These are phyloP conservation scores for Triplophysa bombifrons DNA, from an alignment of 2,797 vertebrate genomes.

Conservation along the genomic window DNA sequence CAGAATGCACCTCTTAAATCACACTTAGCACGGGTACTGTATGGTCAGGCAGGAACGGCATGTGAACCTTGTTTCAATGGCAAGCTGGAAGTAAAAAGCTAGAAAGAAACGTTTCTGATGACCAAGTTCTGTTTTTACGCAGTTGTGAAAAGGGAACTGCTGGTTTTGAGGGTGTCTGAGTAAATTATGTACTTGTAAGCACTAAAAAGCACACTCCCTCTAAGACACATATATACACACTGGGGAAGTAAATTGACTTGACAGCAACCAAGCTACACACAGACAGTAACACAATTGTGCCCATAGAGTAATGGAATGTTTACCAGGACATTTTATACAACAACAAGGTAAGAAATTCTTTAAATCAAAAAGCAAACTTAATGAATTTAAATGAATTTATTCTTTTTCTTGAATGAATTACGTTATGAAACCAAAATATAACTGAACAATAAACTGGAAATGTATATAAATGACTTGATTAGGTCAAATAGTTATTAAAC, in stretches of 20 bases:
- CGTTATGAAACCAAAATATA: too few relatives aligned
- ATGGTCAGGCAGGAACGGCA: not conserved
- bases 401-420: not conserved
- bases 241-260: slow-evolving; percentile 3
- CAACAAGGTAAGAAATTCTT: slow-evolving; percentile 1
- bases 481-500: too few relatives aligned
- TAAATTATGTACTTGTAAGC: slow-evolving; percentile 3
- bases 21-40: not conserved
- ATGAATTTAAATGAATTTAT: not conserved
- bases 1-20: too few relatives aligned
- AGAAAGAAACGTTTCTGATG: slow-evolving; percentile 20
- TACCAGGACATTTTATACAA: not conserved
- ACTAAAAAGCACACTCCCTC: slow-evolving; percentile 2
- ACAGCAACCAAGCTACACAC: not conserved
- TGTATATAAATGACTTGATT: not conserved
- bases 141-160: slow-evolving; percentile 35
- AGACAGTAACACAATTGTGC: not conserved
- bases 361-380: not conserved
- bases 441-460: not conserved
- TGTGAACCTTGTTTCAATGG: not conserved
- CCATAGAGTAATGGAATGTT: not conserved
- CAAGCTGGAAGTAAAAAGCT: not conserved
- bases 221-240: slow-evolving; percentile 4
- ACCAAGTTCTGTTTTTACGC: slow-evolving; percentile 28
- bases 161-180: slow-evolving; percentile 13